phyloP scores from a whole-genome alignment of 1,140 invertebrate genomes.

The Brachionus calyciflorus region DNA sequence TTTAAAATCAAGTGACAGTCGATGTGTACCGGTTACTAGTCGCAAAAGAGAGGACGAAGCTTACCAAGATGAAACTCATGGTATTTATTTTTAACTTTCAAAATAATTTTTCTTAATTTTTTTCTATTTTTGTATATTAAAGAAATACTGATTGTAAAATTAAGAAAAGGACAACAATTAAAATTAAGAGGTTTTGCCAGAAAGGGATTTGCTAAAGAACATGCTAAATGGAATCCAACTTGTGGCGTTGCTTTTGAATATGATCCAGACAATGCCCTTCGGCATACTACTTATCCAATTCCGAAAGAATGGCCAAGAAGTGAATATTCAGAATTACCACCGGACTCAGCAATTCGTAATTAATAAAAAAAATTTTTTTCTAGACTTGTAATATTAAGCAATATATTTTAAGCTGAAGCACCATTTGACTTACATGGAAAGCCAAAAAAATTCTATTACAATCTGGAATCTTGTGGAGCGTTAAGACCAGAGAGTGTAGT shows the following conservation, averaged over 20 bases:
- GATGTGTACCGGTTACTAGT: constrained; percentile 85
- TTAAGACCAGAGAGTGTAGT: constrained; percentile 95
- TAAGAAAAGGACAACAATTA: constrained; percentile 93
- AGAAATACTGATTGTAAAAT: constrained; percentile 87
- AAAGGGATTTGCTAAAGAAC: constrained; percentile 94
- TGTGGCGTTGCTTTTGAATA: constrained; percentile 97
- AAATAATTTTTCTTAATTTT: not conserved
- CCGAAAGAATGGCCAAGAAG: constrained; percentile 84
- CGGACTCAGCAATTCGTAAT: not conserved
- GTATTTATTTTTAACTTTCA: not conserved
- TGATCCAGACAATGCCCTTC: constrained; percentile 95
- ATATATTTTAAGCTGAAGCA: constrained; percentile 68
- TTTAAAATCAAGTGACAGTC: constrained; percentile 81
- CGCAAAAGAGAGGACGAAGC: constrained; percentile 82
- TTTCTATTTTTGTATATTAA: constrained; percentile 41
- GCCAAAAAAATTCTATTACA: constrained; percentile 95
- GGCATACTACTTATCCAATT: constrained; percentile 92
- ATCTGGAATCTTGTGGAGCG: constrained; percentile 89
- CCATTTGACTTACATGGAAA: constrained; percentile 86
- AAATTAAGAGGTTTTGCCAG: constrained; percentile 93
- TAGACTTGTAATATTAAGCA: not conserved
- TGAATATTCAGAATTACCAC: constrained; percentile 31
- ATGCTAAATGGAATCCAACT: constrained; percentile 99
- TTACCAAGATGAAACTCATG: constrained; percentile 73
- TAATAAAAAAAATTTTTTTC: not conserved